Conservation (phyloP, 2,888 invertebrate genomes). For the Apodemia zela region DNA sequence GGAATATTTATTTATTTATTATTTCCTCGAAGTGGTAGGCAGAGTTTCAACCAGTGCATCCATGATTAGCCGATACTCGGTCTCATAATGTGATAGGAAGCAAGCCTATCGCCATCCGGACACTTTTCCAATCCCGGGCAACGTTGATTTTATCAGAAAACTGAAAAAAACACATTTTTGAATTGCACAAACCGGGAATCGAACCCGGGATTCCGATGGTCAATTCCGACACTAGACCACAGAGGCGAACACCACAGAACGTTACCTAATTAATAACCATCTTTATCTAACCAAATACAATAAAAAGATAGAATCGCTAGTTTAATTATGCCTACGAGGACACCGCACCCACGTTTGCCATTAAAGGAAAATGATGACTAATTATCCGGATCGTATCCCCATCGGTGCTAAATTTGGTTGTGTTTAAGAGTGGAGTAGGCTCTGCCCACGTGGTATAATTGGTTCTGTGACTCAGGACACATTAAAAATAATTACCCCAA, state of each 20-base stretch:
- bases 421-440: not conserved
- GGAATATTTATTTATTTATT: too few relatives aligned
- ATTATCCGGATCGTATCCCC: not conserved
- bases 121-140: too few relatives aligned
- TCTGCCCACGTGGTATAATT: not conserved
- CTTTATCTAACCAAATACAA: constrained; percentile 1
- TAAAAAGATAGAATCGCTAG: constrained; percentile 5
- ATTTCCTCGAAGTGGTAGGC: too few relatives aligned
- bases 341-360: not conserved
- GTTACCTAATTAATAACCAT: constrained; percentile 3
- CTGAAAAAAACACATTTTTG: too few relatives aligned
- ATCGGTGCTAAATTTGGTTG: constrained; percentile 3
- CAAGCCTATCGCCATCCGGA: too few relatives aligned
- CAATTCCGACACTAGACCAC: too few relatives aligned
- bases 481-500: not conserved
- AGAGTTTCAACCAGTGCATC: too few relatives aligned
- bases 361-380: constrained; percentile 7
- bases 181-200: too few relatives aligned
- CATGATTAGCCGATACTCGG: too few relatives aligned
- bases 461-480: not conserved
- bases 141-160: too few relatives aligned
- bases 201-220: too few relatives aligned
- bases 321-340: not conserved
- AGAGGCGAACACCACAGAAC: not conserved
- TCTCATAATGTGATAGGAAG: too few relatives aligned